Percentiles rank a stretch among this genome's conserved stretches.
Conservation (phyloP, 2,888 invertebrate genomes). For the Poecilus cupreus region DNA sequence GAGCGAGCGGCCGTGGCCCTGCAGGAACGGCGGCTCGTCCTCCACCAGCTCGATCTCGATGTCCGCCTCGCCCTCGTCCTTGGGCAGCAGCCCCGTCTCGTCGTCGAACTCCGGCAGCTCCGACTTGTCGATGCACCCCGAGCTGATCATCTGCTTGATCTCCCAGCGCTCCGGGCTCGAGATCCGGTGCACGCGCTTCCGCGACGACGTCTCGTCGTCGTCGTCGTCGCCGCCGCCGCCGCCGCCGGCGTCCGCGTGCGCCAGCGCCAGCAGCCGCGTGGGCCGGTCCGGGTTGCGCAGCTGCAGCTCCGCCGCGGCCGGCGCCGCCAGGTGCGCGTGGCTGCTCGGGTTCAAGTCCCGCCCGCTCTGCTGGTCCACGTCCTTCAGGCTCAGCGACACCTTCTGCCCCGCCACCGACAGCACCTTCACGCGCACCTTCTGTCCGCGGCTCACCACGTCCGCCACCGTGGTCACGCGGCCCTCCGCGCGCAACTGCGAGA, state of each 20-base stretch:
- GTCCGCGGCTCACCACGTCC: slow-evolving; percentile 93
- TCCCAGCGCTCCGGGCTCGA: slow-evolving; percentile 99
- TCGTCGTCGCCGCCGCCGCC: slow-evolving; percentile 72
- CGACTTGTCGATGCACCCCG: slow-evolving; percentile 92
- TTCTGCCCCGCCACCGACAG: slow-evolving; percentile 95
- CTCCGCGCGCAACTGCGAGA: slow-evolving; percentile 94
- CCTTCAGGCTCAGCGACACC: slow-evolving; percentile 97
- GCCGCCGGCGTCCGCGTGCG: slow-evolving; percentile 71
- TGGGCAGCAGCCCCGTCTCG: slow-evolving; percentile 93
- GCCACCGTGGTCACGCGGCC: slow-evolving; percentile 95
- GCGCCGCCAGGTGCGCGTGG: slow-evolving; percentile 77
- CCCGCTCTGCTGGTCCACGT: slow-evolving; percentile 96
- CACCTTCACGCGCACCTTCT: slow-evolving; percentile 93
- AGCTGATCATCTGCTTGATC: slow-evolving; percentile 96
- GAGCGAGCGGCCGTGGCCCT: slow-evolving; percentile 92
- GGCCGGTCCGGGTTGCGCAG: slow-evolving; percentile 96
- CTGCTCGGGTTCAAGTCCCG: slow-evolving; percentile 94
- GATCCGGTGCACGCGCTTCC: slow-evolving; percentile 91
- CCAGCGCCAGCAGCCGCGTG: slow-evolving; percentile 71
- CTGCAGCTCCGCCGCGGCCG: slow-evolving; percentile 80
- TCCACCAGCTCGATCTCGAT: slow-evolving; percentile 98
- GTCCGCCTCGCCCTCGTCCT: slow-evolving; percentile 96
- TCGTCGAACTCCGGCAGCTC: slow-evolving; percentile 98
- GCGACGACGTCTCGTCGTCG: slow-evolving; percentile 86
- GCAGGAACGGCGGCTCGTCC: slow-evolving; percentile 97